Conservation (phyloP, 92 coral and sea anemone genomes). For the Isaurus tuberculatus region DNA sequence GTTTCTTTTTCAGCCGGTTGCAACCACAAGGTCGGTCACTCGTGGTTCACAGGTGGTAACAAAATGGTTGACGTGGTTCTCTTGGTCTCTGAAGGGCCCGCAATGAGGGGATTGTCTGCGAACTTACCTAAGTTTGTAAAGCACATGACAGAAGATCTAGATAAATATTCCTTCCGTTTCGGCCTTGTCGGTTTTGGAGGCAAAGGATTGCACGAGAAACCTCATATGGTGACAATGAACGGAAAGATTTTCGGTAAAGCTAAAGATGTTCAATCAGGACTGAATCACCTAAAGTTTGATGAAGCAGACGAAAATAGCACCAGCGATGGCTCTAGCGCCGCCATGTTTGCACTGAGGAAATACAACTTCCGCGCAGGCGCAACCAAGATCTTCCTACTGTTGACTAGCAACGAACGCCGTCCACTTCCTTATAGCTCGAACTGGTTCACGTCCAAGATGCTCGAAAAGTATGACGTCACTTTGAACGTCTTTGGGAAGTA, state of each 20-base stretch:
- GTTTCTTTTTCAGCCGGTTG: slow-evolving; percentile 38
- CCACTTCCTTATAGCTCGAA: slow-evolving; percentile 54
- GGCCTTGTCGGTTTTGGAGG: slow-evolving; percentile 97
- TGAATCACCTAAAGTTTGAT: slow-evolving; percentile 79
- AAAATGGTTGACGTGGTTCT: slow-evolving; percentile 85
- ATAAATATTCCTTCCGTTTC: slow-evolving; percentile 78
- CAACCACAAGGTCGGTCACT: slow-evolving; percentile 70
- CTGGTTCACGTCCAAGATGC: slow-evolving; percentile 64
- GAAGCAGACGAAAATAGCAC: slow-evolving; percentile 69
- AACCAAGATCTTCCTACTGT: slow-evolving; percentile 86
- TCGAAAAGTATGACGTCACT: slow-evolving; percentile 84
- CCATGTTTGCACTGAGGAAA: slow-evolving; percentile 61
- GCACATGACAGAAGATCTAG: slow-evolving; percentile 56
- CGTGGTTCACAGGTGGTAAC: slow-evolving; percentile 84
- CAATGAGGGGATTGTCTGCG: slow-evolving; percentile 69
- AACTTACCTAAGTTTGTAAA: slow-evolving; percentile 71
- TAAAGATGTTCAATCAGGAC: slow-evolving; percentile 61
- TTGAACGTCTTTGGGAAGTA: slow-evolving; percentile 94
- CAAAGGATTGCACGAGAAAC: slow-evolving; percentile 68
- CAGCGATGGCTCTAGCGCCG: slow-evolving; percentile 84
- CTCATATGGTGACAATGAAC: slow-evolving; percentile 85
- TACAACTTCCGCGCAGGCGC: slow-evolving; percentile 90
- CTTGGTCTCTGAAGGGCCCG: slow-evolving; percentile 86
- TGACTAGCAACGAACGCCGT: slow-evolving; percentile 75
- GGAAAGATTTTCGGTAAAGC: slow-evolving; percentile 84